Evolutionary conservation across 2,888 invertebrate species (phyloP), one percentile per base, ranked within the genome.

Genomic region (Terebella lapidaria): DNA sequence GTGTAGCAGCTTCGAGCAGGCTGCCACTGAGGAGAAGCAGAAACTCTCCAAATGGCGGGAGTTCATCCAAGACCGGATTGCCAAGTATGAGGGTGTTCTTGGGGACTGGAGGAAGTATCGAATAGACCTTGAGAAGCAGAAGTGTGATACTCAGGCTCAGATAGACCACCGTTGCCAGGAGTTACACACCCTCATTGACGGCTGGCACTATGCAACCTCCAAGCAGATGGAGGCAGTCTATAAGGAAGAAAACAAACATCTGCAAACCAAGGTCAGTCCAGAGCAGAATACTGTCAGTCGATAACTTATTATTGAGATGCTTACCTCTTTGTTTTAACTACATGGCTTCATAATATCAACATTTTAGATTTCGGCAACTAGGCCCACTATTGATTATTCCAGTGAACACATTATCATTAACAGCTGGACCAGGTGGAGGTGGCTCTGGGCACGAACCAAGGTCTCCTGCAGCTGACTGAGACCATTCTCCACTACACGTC

Each of bases 91-190:
- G 27, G 42, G 45, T 22, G 24, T 59, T 22, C 29, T 51, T 26
- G 22, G 18, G 15, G 59, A 59, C 18, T 62, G 62, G 62, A 35
- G 47, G 47, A 30, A 22, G 2, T 62, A 62, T 24, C 46, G 30
- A 3, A n/a, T 26, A 25, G 59, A 59, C 2, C 52, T 59, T 5
- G 56, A 59, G 29, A 25, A 42, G 20, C 62, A 59, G 54, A 42
- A 54, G 35, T 29, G 52, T 10, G 28, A 20, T 3, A n/a, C 53
- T 15, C 22, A 28, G 28, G 46, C 49, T 4, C 26, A 45, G 29
- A 28, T 62, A 4, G 51, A 59, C 24, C 18, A 28, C 2, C 28
- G 62, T 0, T 24, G 54, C 15, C 52, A 53, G 24, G 56, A 59
- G 30, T 26, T 62, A 10, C 29, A 56, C 28, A 25, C 47, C n/a